These are phyloP conservation scores for Crossocerus cetratus DNA, from an alignment of 2,888 invertebrate genomes.

Conservation along the genomic window DNA sequence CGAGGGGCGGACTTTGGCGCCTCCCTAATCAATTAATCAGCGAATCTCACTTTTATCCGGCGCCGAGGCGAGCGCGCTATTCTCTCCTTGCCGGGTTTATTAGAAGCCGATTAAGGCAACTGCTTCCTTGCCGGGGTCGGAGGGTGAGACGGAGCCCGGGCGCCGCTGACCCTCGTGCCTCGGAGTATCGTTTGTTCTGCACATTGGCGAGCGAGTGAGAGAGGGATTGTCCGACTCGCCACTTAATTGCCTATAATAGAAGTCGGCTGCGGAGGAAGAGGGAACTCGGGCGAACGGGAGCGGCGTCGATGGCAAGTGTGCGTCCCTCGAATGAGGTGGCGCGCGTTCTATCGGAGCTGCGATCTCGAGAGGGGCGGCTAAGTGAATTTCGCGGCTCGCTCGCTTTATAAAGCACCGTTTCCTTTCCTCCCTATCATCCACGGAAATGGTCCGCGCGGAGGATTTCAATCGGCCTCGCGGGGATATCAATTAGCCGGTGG, in stretches of 20 bases:
- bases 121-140: not conserved
- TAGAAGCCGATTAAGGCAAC: conserved; percentile 60
- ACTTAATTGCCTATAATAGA: conserved; percentile 50
- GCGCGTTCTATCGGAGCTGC: conserved; percentile 23
- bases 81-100: conserved; percentile 64
- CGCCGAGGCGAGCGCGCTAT: conserved; percentile 53
- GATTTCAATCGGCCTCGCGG: not conserved
- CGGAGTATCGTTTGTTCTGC: not conserved
- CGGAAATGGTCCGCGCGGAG: conserved; percentile 3
- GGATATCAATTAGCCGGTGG: conserved; percentile 38
- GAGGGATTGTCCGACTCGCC: conserved; percentile 33
- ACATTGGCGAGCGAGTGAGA: not conserved
- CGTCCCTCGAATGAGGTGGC: not conserved
- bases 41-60: conserved; percentile 71
- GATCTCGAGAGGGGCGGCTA: conserved; percentile 6
- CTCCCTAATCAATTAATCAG: conserved; percentile 76
- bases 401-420: too few relatives aligned
- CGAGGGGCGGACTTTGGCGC: conserved; percentile 70
- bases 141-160: too few relatives aligned
- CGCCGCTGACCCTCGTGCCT: not conserved
- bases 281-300: conserved; percentile 34
- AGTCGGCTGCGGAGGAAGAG: not conserved
- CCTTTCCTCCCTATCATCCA: too few relatives aligned
- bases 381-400: conserved; percentile 6
- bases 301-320: conserved; percentile 9